Evolutionary conservation across 1,140 invertebrate genomes (phyloP).

Genomic region (Whitmania pigra): DNA sequence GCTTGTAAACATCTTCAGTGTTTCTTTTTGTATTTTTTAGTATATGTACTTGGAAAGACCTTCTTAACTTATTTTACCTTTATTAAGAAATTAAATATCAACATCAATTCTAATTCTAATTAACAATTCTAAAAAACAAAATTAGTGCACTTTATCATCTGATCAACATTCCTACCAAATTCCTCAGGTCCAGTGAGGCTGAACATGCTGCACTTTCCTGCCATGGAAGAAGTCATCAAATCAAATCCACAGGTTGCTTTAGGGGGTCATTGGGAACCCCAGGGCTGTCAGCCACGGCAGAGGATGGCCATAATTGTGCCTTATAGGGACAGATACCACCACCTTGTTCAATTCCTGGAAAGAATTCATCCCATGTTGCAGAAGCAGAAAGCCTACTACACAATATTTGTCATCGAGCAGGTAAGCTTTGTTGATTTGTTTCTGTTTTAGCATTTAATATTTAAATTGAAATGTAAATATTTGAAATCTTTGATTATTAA

Average conservation of each 20-base stretch:
- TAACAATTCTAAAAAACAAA: background rate
- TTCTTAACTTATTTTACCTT: background rate
- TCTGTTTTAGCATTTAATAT: slow-evolving; percentile 21
- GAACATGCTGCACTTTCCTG: too few species aligned
- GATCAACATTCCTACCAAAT: background rate
- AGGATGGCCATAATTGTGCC: slow-evolving; percentile 69
- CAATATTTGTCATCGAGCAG: slow-evolving; percentile 80
- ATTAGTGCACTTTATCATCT: background rate
- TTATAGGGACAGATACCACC: slow-evolving; percentile 63
- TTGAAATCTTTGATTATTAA: background rate
- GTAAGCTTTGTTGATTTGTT: background rate
- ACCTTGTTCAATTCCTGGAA: slow-evolving; percentile 63
- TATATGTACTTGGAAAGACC: background rate
- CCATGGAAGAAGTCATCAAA: too few species aligned
- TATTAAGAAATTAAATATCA: background rate
- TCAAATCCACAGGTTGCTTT: background rate
- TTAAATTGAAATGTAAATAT: slow-evolving; percentile 34
- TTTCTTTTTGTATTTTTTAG: too few species aligned
- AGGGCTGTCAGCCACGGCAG: slow-evolving; percentile 11
- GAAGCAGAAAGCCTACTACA: slow-evolving; percentile 69
- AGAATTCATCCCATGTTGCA: slow-evolving; percentile 79
- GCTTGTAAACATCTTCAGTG: background rate
- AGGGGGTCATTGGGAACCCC: slow-evolving; percentile 17
- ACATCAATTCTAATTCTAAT: background rate
- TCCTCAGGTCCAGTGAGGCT: background rate